Evolutionary conservation across 2,888 invertebrate species (phyloP), one percentile per base, ranked within the genome.

Genomic region (Nephrotoma appendiculata): DNA sequence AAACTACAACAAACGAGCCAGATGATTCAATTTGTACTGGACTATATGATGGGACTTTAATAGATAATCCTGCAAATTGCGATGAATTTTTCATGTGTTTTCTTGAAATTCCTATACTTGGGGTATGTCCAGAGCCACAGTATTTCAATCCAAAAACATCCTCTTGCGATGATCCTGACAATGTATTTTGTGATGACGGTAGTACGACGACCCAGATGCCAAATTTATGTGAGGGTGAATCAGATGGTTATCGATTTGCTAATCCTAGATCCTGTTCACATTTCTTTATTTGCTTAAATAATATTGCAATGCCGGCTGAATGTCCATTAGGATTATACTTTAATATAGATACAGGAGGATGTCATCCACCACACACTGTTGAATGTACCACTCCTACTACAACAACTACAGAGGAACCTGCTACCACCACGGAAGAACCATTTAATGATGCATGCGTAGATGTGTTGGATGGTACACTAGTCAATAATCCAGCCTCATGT

Each of bases 301-400:
- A 85, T 43, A n/a, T 43, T 0, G 43, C 85, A n/a, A 41, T 86
- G 5, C 84, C 86, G 9, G 45, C 11, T 1, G 45, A 42, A 12
- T 86, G 86, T 48, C 86, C 86, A 0, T n/a, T 31, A 45, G 86
- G 86, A n/a, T 45, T 71, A 45, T 86, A 41, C 15, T 86, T 86
- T 83, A 86, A 83, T 45, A 5, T 12, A 9, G 48, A 84, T n/a
- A 31, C n/a, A 41, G 9, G 11, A 19, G 4, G 2, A 6, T 86
- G 83, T 71, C 19, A 43, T 86, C 5, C 71, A 19, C 57, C 57
- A 9, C 31, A 31, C 31, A 31, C 31, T 12, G 48, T 9, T 12
- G 48, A 48, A 2, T 48, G 48, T 48, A 12, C 12, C 12, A n/a
- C 12, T 12, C n/a, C 48, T 15, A n/a, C 12, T 12, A n/a, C 12